These are phyloP conservation scores for Sebastes wilsoni DNA, from an alignment of 2,797 vertebrate genomes.

Conservation along the genomic window DNA sequence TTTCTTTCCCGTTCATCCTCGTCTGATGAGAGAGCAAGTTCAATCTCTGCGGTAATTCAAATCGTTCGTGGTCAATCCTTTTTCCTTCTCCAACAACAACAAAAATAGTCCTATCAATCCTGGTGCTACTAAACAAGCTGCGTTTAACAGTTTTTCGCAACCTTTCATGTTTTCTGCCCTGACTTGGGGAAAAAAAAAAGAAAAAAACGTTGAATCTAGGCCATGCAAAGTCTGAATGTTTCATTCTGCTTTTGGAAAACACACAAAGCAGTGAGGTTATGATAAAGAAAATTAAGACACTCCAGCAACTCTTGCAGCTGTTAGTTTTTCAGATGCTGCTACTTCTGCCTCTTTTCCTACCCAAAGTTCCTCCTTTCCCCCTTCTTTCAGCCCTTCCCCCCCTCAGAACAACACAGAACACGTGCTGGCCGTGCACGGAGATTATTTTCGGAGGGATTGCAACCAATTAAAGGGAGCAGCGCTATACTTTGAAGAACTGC, in stretches of 20 bases:
- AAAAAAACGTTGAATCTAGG: constrained; percentile 58
- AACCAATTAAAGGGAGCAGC: constrained; percentile 77
- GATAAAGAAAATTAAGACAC: constrained; percentile 54
- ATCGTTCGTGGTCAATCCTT: constrained; percentile 27
- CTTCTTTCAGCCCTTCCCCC: background rate
- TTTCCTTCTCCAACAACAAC: constrained; percentile 18
- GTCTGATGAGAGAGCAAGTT: constrained; percentile 43
- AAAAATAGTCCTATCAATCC: constrained; percentile 33
- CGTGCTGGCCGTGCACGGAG: constrained; percentile 36
- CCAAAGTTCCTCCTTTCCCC: background rate
- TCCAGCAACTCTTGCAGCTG: constrained; percentile 52
- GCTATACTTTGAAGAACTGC: constrained; percentile 69
- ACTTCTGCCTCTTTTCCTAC: constrained; percentile 7
- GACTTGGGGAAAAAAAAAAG: background rate
- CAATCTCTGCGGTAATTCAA: constrained; percentile 41
- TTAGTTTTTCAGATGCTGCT: constrained; percentile 47
- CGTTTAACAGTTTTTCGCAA: constrained; percentile 39
- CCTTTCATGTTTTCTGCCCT: constrained; percentile 49
- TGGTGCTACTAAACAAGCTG: constrained; percentile 40
- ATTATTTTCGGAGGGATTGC: constrained; percentile 71
- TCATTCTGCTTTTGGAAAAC: constrained; percentile 61
- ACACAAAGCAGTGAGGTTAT: constrained; percentile 39
- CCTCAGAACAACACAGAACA: constrained; percentile 45
- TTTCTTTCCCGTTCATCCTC: constrained; percentile 32
- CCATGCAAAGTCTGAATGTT: constrained; percentile 61